Base-by-base conservation (phyloP, 2,888 invertebrate genomes). In the Tiliacea citrago region DNA sequence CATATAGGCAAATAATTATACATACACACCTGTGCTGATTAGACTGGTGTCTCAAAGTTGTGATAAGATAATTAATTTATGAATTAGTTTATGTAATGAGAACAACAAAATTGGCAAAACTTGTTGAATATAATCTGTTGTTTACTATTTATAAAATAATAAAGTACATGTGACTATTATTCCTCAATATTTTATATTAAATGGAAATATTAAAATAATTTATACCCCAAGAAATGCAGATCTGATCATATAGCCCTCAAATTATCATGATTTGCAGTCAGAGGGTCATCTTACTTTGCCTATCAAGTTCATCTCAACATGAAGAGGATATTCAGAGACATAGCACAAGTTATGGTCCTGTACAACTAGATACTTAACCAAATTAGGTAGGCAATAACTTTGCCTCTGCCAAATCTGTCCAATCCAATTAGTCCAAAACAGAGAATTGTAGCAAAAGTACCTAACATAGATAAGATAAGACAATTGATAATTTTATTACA, bases 51-150 rank as follows among this genome's bases (percentile, higher is more conserved):
- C 58, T 47, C 62, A 45, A 58, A 49, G 65, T 65, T 42, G 7
- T 75, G 75, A 77, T 75, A 77, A 75, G 77, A 77, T 62, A 77
- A 16, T 51, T 62, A 77, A 16, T 51, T 47, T 77, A 66, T 66
- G 60, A 66, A 66, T 60, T 21, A 39, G 24, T 60, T 42, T 4
- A 60, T 42, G 51, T 53, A 60, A 53, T 60, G n/a, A 60, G 35
- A 51, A 51, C 35, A 65, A 60, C 24, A 16, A 45, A 65, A 29
- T 45, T 60, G 76, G 9, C 2, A 13, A 47, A 55, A 74, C 57
- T 63, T 65, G 51, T 77, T 53, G 21, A 58, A 53, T 58, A 51
- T 42, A 12, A 12, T 35, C 6, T 51, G 13, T 51, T 60, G 58
- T 53, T 24, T 53, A 39, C 47, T 45, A 39, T 58, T 70, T 62